phyloP scores from a whole-genome alignment of 2,113 vertebrate genomes.

The Corydoras sp. region DNA sequence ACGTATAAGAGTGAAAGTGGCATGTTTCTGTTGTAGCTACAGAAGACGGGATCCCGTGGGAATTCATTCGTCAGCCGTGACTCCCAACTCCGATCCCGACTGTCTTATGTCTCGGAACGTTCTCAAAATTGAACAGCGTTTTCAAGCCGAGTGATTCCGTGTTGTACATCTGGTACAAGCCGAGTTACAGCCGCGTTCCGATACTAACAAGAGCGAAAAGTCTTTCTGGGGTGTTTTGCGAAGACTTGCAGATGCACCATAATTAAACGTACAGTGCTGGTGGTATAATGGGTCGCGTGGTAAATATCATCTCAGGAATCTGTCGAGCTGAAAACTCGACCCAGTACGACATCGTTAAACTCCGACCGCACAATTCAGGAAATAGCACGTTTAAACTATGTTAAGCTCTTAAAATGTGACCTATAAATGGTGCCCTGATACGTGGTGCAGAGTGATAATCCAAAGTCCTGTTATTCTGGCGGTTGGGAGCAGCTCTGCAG shows the following conservation, averaged over 20 bases:
- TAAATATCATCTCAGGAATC: slow-evolving; percentile 56
- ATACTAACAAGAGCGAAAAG: neutral
- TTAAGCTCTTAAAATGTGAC: slow-evolving; percentile 50
- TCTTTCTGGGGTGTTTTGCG: neutral
- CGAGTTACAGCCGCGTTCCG: neutral
- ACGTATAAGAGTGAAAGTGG: too few species aligned
- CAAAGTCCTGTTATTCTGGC: slow-evolving; percentile 55
- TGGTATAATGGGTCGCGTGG: slow-evolving; percentile 41
- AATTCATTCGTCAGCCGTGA: too few species aligned
- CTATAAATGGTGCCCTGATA: slow-evolving; percentile 53
- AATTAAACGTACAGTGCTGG: slow-evolving; percentile 34
- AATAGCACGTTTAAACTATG: slow-evolving; percentile 50
- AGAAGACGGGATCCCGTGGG: too few species aligned
- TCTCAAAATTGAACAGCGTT: too few species aligned
- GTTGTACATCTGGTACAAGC: too few species aligned
- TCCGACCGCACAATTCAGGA: slow-evolving; percentile 59
- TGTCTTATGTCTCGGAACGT: too few species aligned
- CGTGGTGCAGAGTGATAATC: slow-evolving; percentile 51
- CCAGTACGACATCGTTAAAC: slow-evolving; percentile 58
- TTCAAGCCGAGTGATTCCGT: too few species aligned
- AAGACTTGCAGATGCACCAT: slow-evolving; percentile 42
- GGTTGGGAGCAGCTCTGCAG: slow-evolving; percentile 45
- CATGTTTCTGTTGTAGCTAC: too few species aligned
- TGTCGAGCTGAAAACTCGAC: slow-evolving; percentile 54
- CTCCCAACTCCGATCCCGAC: too few species aligned